Conservation (phyloP, 2,888 invertebrate species). For the Noctuana brunneofusca region DNA sequence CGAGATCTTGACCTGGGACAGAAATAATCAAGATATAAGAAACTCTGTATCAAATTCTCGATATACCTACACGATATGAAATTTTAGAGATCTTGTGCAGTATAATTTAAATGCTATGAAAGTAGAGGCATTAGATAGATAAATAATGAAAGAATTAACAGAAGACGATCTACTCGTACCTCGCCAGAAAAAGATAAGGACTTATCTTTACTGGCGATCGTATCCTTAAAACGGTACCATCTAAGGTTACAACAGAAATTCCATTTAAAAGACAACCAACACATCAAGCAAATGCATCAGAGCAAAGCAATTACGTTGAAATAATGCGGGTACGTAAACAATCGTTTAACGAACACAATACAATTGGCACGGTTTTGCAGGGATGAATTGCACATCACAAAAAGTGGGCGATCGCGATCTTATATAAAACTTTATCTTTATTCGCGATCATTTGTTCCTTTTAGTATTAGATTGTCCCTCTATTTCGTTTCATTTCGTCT, state of each 20-base stretch:
- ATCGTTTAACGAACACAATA: slow-evolving; percentile 3
- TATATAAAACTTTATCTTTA: slow-evolving; percentile 26
- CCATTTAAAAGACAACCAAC: not conserved
- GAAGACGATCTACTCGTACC: too few species aligned
- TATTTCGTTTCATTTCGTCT: slow-evolving; percentile 8
- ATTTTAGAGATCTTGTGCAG: too few species aligned
- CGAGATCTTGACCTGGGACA: slow-evolving; percentile 57
- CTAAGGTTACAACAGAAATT: too few species aligned
- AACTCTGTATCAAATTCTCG: not conserved
- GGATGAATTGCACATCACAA: slow-evolving; percentile 14
- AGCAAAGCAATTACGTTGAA: slow-evolving; percentile 6
- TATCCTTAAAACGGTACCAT: too few species aligned
- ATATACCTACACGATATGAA: too few species aligned
- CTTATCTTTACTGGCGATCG: too few species aligned
- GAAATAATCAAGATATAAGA: not conserved
- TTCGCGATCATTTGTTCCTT: slow-evolving; percentile 17
- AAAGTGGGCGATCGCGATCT: slow-evolving; percentile 16
- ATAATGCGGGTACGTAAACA: slow-evolving; percentile 11
- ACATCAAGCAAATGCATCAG: not conserved
- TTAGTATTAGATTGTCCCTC: slow-evolving; percentile 20
- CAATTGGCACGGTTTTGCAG: slow-evolving; percentile 15
- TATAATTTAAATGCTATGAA: too few species aligned
- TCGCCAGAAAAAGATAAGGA: too few species aligned
- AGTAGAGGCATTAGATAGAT: too few species aligned
- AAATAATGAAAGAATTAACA: too few species aligned